phyloP scores from a whole-genome alignment of 2,797 vertebrate species.

The Chromobotia macracanthus region DNA sequence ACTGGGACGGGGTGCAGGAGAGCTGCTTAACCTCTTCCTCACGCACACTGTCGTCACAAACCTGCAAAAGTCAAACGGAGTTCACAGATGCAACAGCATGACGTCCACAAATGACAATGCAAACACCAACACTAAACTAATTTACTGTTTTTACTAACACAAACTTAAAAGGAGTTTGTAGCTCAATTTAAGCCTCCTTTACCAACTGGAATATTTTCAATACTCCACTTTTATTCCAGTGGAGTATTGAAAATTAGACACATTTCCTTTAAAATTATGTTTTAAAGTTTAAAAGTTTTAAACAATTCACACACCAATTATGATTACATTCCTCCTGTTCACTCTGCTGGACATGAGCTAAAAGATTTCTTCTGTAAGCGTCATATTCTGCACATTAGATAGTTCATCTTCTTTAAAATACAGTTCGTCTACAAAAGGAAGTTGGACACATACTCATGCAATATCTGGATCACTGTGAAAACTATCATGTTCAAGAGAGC shows the following conservation, averaged over 20 bases:
- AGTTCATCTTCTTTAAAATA: neutral
- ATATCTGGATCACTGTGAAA: conserved; percentile 50
- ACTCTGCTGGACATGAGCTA: too few species aligned
- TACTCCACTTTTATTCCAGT: neutral
- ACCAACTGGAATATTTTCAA: neutral
- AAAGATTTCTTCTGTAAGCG: too few species aligned
- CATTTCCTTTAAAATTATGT: too few species aligned
- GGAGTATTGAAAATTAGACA: too few species aligned
- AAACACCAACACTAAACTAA: too few species aligned
- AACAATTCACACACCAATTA: too few species aligned
- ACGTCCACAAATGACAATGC: neutral
- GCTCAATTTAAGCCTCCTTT: neutral
- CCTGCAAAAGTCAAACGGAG: neutral
- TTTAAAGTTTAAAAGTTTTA: too few species aligned
- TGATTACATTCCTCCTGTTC: too few species aligned
- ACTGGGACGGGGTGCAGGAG: conserved; percentile 8
- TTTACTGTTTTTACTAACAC: neutral
- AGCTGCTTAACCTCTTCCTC: conserved; percentile 17
- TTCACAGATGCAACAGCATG: neutral
- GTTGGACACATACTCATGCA: conserved; percentile 2
- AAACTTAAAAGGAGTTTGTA: too few species aligned
- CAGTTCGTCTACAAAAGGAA: neutral
- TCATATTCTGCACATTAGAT: too few species aligned
- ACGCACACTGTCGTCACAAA: neutral
- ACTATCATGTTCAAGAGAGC: conserved; percentile 57